These are phyloP conservation scores for Kuschelorhynchus macadamiae DNA, from an alignment of 2,888 invertebrate species.

Conservation along the genomic window DNA sequence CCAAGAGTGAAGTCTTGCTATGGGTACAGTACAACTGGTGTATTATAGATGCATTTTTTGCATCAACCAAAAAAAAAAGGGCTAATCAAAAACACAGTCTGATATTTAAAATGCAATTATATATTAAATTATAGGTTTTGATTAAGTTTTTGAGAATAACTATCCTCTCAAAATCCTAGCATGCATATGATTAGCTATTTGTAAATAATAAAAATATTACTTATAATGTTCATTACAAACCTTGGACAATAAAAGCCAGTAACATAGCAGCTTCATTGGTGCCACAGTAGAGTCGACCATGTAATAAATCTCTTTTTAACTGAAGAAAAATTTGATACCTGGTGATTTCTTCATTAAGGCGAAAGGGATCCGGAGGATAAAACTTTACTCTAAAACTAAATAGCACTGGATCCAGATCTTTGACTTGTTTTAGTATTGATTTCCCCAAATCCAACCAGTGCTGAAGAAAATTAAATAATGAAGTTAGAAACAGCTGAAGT, in stretches of 20 bases:
- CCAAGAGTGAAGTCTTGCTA: too few species aligned
- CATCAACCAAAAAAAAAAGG: too few species aligned
- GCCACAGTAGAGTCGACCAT: slow-evolving; percentile 94
- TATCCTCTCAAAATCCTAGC: too few species aligned
- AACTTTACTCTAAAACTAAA: slow-evolving; percentile 98
- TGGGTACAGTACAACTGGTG: too few species aligned
- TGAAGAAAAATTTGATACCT: slow-evolving; percentile 96
- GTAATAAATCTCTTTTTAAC: slow-evolving; percentile 92
- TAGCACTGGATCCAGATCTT: slow-evolving; percentile 92
- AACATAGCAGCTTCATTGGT: slow-evolving; percentile 90
- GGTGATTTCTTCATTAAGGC: slow-evolving; percentile 94
- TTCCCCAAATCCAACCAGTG: slow-evolving; percentile 95
- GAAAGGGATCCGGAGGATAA: slow-evolving; percentile 95
- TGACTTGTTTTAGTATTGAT: slow-evolving; percentile 91
- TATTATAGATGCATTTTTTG: too few species aligned
- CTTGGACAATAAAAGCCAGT: slow-evolving; percentile 93
- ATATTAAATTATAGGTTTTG: too few species aligned
- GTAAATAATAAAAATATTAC: too few species aligned
- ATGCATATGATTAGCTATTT: too few species aligned
- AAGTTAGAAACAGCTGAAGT: too few species aligned
- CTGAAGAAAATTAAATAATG: slow-evolving; percentile 72
- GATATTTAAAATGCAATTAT: too few species aligned
- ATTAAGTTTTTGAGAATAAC: too few species aligned
- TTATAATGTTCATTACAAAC: slow-evolving; percentile 75
- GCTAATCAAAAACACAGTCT: too few species aligned